Percentiles rank a stretch among this genome's conserved stretches.
Conservation (phyloP, 2,797 vertebrate species). For the Tapirus indicus region DNA sequence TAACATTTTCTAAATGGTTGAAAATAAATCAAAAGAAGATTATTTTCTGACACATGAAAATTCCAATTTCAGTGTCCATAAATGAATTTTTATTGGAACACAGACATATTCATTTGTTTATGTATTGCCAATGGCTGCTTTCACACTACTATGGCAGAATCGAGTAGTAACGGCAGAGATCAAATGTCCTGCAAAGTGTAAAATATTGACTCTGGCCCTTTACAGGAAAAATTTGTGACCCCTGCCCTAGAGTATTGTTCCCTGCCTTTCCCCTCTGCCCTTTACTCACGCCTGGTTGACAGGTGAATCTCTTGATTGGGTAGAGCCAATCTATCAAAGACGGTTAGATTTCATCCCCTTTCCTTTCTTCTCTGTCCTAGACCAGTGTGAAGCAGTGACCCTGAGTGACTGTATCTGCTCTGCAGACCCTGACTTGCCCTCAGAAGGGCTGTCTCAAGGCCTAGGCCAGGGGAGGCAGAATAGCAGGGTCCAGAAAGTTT, state of each 20-base stretch:
- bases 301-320: not conserved
- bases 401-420: not conserved
- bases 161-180: not conserved
- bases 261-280: not conserved
- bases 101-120: not conserved
- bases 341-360: not conserved
- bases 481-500: not conserved
- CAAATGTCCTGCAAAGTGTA: not conserved
- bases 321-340: not conserved
- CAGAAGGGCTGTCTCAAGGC: not conserved
- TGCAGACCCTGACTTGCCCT: not conserved
- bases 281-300: not conserved
- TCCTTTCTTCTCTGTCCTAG: not conserved
- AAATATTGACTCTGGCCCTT: not conserved
- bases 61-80: not conserved
- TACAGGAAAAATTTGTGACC: not conserved
- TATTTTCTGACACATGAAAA: not conserved
- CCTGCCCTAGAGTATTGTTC: not conserved
- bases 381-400: not conserved
- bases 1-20: not conserved
- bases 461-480: not conserved
- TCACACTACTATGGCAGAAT: accelerated
- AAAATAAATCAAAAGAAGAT: slow-evolving; percentile 16
- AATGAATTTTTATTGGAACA: not conserved
- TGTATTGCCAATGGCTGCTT: not conserved